Evolutionary conservation across 2,113 vertebrate species (phyloP).

Genomic region (Turnix velox): DNA sequence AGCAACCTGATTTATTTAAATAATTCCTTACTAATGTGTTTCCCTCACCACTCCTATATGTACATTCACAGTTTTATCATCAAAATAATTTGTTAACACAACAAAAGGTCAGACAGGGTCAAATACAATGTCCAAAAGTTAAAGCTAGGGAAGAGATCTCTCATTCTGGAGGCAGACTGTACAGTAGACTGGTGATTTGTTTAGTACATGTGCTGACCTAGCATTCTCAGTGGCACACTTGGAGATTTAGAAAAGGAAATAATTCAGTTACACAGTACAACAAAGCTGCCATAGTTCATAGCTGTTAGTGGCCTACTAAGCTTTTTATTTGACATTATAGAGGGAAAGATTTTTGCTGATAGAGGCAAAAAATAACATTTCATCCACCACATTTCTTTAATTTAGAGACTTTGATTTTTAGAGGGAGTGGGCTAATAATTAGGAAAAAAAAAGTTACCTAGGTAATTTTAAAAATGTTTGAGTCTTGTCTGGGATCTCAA

Average conservation of each 20-base stretch:
- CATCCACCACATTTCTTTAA: conserved; percentile 48
- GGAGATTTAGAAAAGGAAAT: conserved; percentile 27
- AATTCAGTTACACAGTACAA: conserved; percentile 46
- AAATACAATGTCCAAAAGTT: not conserved
- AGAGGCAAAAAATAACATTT: conserved; percentile 48
- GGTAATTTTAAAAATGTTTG: conserved; percentile 50
- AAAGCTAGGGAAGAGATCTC: not conserved
- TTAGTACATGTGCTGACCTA: conserved; percentile 16
- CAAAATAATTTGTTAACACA: not conserved
- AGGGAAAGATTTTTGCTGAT: conserved; percentile 48
- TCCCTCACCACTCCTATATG: not conserved
- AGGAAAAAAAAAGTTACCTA: conserved; percentile 1
- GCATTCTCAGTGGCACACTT: not conserved
- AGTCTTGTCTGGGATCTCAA: conserved; percentile 52
- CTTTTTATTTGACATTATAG: conserved; percentile 47
- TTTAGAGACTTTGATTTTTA: conserved; percentile 53
- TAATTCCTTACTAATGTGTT: conserved; percentile 23
- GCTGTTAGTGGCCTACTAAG: conserved; percentile 46
- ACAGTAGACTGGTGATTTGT: conserved; percentile 8
- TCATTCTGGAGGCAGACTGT: not conserved
- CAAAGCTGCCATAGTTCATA: conserved; percentile 50
- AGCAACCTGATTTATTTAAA: not conserved
- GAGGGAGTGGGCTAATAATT: not conserved
- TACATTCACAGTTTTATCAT: conserved; percentile 2
- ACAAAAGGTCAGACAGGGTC: not conserved